phyloP scores from a whole-genome alignment of 1,140 invertebrate genomes.

The Pantala flavescens region DNA sequence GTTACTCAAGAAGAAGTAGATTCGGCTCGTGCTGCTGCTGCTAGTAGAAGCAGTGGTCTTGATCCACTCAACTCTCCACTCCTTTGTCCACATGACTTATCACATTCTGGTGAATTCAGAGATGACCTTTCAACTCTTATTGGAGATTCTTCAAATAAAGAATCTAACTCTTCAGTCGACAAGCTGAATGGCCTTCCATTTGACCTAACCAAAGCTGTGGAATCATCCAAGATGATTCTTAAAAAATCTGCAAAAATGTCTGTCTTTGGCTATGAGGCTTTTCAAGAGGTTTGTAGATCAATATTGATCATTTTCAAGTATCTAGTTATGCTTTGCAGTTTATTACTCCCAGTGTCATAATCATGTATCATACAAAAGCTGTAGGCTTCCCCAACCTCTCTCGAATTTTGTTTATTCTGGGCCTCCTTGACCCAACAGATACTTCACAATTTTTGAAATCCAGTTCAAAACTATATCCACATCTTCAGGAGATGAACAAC shows the following conservation, averaged over 20 bases:
- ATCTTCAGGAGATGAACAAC: too few relatives aligned
- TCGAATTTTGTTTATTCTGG: too few relatives aligned
- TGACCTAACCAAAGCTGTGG: not conserved
- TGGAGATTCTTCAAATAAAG: slow-evolving; percentile 20
- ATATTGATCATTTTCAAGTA: not conserved
- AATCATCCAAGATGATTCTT: not conserved
- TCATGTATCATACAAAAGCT: too few relatives aligned
- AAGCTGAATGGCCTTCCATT: not conserved
- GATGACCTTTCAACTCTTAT: slow-evolving; percentile 52
- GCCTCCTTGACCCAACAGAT: too few relatives aligned
- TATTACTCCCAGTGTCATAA: too few relatives aligned
- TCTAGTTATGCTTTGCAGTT: not conserved
- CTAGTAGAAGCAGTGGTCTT: slow-evolving; percentile 33
- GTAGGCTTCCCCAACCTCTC: too few relatives aligned
- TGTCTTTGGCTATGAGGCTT: not conserved
- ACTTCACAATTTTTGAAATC: too few relatives aligned
- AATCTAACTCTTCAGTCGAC: not conserved
- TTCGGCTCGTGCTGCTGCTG: slow-evolving; percentile 35
- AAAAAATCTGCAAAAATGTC: not conserved
- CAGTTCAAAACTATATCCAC: too few relatives aligned
- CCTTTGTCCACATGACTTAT: slow-evolving; percentile 57
- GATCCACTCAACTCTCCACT: slow-evolving; percentile 43
- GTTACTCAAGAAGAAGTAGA: slow-evolving; percentile 39
- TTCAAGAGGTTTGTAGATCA: not conserved
- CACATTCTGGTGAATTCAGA: slow-evolving; percentile 43